These are phyloP conservation scores for Lymantria dispar DNA, from an alignment of 2,888 invertebrate genomes.

Conservation along the genomic window DNA sequence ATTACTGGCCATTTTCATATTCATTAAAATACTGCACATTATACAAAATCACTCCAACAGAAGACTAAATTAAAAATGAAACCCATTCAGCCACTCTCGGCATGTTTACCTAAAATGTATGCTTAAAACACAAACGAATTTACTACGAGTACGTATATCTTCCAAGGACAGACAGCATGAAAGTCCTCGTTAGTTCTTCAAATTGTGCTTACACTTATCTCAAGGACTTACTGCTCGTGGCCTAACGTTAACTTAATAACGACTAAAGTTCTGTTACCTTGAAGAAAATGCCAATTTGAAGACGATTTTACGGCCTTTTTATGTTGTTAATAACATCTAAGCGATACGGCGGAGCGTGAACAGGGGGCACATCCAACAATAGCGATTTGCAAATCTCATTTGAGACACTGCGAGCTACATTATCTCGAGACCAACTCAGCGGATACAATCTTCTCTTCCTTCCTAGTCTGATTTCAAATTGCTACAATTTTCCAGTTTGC, in stretches of 20 bases:
- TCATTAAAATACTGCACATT: too few species aligned
- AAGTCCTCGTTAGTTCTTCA: too few species aligned
- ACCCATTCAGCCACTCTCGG: too few species aligned
- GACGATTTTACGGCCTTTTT: constrained; percentile 24
- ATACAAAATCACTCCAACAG: too few species aligned
- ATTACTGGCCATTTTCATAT: too few species aligned
- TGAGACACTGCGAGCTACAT: constrained; percentile 21
- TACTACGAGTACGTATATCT: too few species aligned
- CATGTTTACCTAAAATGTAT: too few species aligned
- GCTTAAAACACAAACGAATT: too few species aligned
- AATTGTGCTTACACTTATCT: too few species aligned
- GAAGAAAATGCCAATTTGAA: constrained; percentile 8
- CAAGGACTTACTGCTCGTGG: too few species aligned
- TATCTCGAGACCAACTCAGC: constrained; percentile 25
- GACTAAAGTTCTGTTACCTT: constrained; percentile 11
- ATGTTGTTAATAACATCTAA: constrained; percentile 33
- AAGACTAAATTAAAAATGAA: too few species aligned
- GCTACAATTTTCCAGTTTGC: constrained; percentile 15
- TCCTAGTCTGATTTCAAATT: constrained; percentile 20
- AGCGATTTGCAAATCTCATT: constrained; percentile 32
- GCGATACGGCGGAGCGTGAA: constrained; percentile 19
- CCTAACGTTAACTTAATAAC: neutral
- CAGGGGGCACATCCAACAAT: constrained; percentile 21
- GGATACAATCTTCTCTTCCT: constrained; percentile 17
- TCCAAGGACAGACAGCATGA: too few species aligned